Percentiles rank a stretch among this genome's conserved stretches.
These are phyloP conservation scores for Acanthosoma haemorrhoidale DNA, from an alignment of 2,888 invertebrate genomes.

Conservation along the genomic window DNA sequence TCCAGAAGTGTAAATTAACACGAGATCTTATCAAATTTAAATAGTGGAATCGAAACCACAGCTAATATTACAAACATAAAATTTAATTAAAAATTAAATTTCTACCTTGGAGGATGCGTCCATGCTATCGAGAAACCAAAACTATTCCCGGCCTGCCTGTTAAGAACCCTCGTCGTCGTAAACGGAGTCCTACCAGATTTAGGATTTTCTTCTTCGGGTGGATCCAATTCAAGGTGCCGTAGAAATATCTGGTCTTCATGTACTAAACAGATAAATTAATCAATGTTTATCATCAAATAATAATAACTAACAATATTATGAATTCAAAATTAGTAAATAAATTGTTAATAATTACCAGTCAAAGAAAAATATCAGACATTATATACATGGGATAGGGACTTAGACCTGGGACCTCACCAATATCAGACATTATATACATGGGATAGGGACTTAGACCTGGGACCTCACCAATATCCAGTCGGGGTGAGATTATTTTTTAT, in stretches of 20 bases:
- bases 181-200: slow-evolving; percentile 73
- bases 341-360: background rate
- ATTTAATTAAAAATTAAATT: background rate
- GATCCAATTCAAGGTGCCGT: slow-evolving; percentile 74
- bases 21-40: too few relatives aligned
- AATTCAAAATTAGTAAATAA: background rate
- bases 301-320: background rate
- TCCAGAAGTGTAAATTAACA: too few relatives aligned
- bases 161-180: slow-evolving; percentile 65
- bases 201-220: slow-evolving; percentile 49
- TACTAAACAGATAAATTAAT: slow-evolving; percentile 34
- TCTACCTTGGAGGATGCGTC: slow-evolving; percentile 70
- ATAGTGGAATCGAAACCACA: too few relatives aligned
- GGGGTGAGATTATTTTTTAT: too few relatives aligned
- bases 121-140: slow-evolving; percentile 84
- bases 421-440: too few relatives aligned
- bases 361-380: background rate
- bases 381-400: too few relatives aligned
- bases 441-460: too few relatives aligned
- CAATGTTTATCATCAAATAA: too few relatives aligned
- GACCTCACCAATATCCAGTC: too few relatives aligned
- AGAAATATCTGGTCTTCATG: slow-evolving; percentile 49
- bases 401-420: too few relatives aligned
- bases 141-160: slow-evolving; percentile 52
- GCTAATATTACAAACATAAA: background rate